Percentiles rank a stretch among this genome's conserved stretches.
Conservation (phyloP, 2,888 invertebrate genomes). For the Agrotis clavis region DNA sequence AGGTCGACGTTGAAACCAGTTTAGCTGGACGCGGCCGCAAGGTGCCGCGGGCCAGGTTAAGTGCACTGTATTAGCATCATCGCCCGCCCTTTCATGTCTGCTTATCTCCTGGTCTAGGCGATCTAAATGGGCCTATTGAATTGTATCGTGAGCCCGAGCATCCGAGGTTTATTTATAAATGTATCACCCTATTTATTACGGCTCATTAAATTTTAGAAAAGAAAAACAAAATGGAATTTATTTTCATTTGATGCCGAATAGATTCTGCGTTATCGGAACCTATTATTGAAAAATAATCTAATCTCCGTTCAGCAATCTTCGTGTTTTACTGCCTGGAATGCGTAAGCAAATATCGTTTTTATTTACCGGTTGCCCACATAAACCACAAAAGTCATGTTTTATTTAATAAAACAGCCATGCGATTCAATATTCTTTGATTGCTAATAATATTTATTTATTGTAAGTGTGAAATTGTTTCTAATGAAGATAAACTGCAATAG, state of each 20-base stretch:
- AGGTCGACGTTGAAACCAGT: conserved; percentile 88
- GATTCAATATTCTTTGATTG: not conserved
- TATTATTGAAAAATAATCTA: conserved; percentile 22
- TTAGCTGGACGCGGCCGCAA: conserved; percentile 85
- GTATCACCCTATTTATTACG: conserved; percentile 18
- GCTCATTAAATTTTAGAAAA: conserved; percentile 17
- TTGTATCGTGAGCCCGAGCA: conserved; percentile 69
- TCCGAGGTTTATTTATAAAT: conserved; percentile 50
- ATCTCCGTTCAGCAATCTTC: conserved; percentile 6
- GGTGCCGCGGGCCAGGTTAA: conserved; percentile 88
- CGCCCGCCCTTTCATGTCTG: conserved; percentile 88
- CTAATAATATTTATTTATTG: not conserved
- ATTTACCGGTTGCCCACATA: not conserved
- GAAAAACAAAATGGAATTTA: conserved; percentile 11
- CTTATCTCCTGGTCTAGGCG: conserved; percentile 86
- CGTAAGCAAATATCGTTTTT: not conserved
- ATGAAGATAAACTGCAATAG: conserved; percentile 7
- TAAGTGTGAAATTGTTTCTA: conserved; percentile 13
- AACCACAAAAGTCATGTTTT: not conserved
- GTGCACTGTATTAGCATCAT: conserved; percentile 89
- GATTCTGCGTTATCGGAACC: conserved; percentile 6
- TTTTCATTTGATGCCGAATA: conserved; percentile 14
- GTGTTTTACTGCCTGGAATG: not conserved
- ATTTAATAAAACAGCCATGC: not conserved
- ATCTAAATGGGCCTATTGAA: conserved; percentile 88